A percentile compares a stretch with the other conserved stretches of the same genome.
phyloP scores from a whole-genome alignment of 2,888 invertebrate genomes.

The Hydriomena furcata region DNA sequence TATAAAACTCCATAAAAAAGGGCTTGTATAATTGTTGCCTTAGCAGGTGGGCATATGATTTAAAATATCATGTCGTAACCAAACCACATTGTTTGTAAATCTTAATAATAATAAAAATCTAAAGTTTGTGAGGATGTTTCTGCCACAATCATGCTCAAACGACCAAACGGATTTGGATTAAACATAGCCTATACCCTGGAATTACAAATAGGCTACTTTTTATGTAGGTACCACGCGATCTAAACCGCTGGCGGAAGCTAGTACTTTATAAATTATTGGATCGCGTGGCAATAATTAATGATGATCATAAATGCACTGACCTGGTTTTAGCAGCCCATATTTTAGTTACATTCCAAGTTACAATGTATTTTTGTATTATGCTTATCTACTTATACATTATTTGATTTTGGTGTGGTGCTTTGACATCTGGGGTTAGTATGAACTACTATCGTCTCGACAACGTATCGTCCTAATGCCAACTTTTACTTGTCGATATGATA shows the following conservation, averaged over 20 bases:
- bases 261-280: no score
- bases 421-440: conserved; percentile 19
- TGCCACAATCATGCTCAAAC: no score
- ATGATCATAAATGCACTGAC: conserved; percentile 1
- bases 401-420: conserved; percentile 42
- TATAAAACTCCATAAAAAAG: background rate
- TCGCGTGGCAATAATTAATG: conserved; percentile 8
- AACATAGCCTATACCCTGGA: no score
- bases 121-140: no score
- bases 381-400: conserved; percentile 36
- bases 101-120: no score
- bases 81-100: no score
- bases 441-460: no score
- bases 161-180: no score
- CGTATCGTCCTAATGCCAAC: background rate
- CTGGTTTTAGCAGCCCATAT: conserved; percentile 34
- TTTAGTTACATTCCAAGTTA: conserved; percentile 52
- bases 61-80: background rate
- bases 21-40: background rate
- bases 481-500: no score
- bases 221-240: no score
- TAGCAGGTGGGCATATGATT: background rate
- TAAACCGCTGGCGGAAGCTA: no score
- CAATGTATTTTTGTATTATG: conserved; percentile 47
- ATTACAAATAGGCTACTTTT: no score